Evolutionary conservation across 2,888 invertebrate species (phyloP).

Genomic region (Platycheirus albimanus): DNA sequence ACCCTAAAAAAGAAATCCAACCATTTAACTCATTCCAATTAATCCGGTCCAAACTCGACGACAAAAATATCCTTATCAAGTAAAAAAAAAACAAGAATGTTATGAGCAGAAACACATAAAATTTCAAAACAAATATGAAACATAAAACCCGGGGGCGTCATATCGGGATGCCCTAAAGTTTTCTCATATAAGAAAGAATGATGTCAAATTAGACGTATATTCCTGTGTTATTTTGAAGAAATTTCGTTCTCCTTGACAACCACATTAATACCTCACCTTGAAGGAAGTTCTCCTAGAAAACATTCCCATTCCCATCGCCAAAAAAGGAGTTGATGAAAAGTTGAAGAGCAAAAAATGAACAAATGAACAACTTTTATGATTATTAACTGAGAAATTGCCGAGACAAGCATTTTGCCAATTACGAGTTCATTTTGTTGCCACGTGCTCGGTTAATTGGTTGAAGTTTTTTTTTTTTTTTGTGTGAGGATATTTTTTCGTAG

Average conservation of each 20-base stretch:
- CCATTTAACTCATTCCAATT: too few relatives aligned
- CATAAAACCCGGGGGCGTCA: too few relatives aligned
- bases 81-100: too few relatives aligned
- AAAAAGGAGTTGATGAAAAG: conserved; percentile 1
- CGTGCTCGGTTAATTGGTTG: conserved; percentile 27
- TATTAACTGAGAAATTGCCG: conserved; percentile 20
- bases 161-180: not conserved
- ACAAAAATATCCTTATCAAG: too few relatives aligned
- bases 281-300: not conserved
- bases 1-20: too few relatives aligned
- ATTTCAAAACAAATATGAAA: too few relatives aligned
- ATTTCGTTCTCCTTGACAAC: not conserved
- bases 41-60: too few relatives aligned
- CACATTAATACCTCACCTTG: not conserved
- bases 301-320: not conserved
- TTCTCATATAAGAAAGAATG: not conserved
- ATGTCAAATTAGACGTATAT: conserved; percentile 2
- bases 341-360: not conserved
- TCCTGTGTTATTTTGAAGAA: not conserved
- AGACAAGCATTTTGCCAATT: conserved; percentile 30
- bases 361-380: conserved; percentile 14
- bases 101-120: too few relatives aligned
- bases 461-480: not conserved
- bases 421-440: conserved; percentile 27
- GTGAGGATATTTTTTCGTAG: not conserved